phyloP scores from a whole-genome alignment of 1,140 invertebrate genomes.

The Psix sp. region DNA sequence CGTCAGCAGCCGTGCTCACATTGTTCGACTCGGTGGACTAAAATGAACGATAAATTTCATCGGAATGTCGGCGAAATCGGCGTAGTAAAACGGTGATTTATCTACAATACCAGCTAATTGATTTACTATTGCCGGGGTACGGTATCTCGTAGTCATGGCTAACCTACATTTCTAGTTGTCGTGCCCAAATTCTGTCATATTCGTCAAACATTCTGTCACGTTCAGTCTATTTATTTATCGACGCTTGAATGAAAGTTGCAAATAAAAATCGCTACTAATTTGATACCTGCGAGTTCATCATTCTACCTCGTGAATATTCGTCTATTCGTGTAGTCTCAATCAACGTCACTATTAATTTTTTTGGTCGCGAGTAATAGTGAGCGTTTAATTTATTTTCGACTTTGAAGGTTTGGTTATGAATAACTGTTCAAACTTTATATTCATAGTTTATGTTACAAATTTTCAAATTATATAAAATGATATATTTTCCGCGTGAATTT shows the following conservation, averaged over 20 bases:
- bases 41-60: constrained; percentile 74
- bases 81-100: constrained; percentile 76
- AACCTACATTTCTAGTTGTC: constrained; percentile 41
- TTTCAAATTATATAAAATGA: too few relatives aligned
- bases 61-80: constrained; percentile 66
- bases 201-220: constrained; percentile 48
- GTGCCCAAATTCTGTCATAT: constrained; percentile 22
- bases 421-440: too few relatives aligned
- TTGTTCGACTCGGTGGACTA: constrained; percentile 60
- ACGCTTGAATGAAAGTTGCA: constrained; percentile 16
- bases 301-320: constrained; percentile 20
- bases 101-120: constrained; percentile 75
- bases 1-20: constrained; percentile 54
- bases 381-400: constrained; percentile 22
- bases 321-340: constrained; percentile 23
- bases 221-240: constrained; percentile 50
- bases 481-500: too few relatives aligned
- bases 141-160: constrained; percentile 55
- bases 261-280: constrained; percentile 40
- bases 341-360: constrained; percentile 31
- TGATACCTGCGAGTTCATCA: constrained; percentile 51
- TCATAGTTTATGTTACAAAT: too few relatives aligned
- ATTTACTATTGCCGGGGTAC: constrained; percentile 71
- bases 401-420: constrained; percentile 5
- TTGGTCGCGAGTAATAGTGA: constrained; percentile 20